phyloP scores from a whole-genome alignment of 2,888 invertebrate genomes.

The Geophilus truncorum region DNA sequence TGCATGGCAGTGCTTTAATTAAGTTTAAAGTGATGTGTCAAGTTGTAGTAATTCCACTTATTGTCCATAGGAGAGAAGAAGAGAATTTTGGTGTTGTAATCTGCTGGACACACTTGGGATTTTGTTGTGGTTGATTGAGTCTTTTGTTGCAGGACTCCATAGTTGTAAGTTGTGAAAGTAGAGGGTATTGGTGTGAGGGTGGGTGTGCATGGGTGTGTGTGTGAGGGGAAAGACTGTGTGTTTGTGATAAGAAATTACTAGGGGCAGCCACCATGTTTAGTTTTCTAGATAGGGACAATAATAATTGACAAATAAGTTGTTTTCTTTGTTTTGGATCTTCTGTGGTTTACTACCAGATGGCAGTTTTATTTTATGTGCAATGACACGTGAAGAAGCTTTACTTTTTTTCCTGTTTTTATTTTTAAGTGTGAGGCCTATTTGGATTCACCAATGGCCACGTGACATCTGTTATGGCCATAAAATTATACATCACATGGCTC shows the following conservation, averaged over 20 bases:
- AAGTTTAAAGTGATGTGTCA: background rate
- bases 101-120: constrained; percentile 10
- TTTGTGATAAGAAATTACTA: constrained; percentile 14
- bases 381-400: background rate
- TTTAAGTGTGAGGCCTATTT: too few species aligned
- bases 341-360: background rate
- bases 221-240: background rate
- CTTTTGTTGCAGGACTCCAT: background rate
- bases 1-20: background rate
- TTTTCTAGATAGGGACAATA: background rate
- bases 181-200: background rate
- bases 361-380: background rate
- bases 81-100: constrained; percentile 12
- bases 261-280: constrained; percentile 4
- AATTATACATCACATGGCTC: background rate
- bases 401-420: too few species aligned
- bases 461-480: background rate
- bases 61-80: background rate
- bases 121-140: constrained; percentile 17
- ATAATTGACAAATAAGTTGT: background rate
- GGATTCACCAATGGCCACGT: background rate
- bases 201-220: background rate
- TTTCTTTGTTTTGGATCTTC: background rate
- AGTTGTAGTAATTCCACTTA: background rate
- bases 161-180: background rate